A percentile compares a stretch with the other conserved stretches of the same genome.
These are phyloP conservation scores for Coryphaenoides rupestris DNA, from an alignment of 2,113 vertebrate species.

Conservation along the genomic window DNA sequence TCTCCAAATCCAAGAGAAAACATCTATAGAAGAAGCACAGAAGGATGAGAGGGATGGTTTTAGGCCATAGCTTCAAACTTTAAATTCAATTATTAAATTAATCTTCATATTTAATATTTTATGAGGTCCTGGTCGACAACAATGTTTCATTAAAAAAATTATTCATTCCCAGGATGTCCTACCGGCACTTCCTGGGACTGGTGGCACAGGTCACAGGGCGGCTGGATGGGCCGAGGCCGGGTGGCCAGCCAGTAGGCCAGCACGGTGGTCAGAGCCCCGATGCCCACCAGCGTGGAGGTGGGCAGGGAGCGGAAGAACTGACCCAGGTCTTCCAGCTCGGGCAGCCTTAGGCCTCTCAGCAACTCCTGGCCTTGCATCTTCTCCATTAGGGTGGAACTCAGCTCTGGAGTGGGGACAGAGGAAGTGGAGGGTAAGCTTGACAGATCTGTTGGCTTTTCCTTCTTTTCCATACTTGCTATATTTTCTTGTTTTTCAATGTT, in stretches of 20 bases:
- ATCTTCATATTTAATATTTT: no score
- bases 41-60: no score
- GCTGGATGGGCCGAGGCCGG: constrained; percentile 83
- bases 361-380: constrained; percentile 96
- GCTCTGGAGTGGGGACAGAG: constrained; percentile 72
- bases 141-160: no score
- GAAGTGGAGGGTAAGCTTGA: no score
- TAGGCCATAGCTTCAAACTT: no score
- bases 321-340: constrained; percentile 84
- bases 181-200: constrained; percentile 93
- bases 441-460: no score
- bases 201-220: constrained; percentile 86
- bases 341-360: constrained; percentile 82
- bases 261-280: constrained; percentile 87
- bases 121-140: no score
- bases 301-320: constrained; percentile 87
- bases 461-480: no score
- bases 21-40: no score
- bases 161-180: constrained; percentile 33
- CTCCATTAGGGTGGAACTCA: constrained; percentile 85
- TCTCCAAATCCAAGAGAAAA: no score
- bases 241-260: constrained; percentile 92
- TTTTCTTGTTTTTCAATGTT: no score
- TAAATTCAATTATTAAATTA: no score
- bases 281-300: constrained; percentile 83